Percentiles rank a stretch among this genome's conserved stretches.
These are phyloP conservation scores for Dromius quadrimaculatus DNA, from an alignment of 2,888 invertebrate genomes.

Conservation along the genomic window DNA sequence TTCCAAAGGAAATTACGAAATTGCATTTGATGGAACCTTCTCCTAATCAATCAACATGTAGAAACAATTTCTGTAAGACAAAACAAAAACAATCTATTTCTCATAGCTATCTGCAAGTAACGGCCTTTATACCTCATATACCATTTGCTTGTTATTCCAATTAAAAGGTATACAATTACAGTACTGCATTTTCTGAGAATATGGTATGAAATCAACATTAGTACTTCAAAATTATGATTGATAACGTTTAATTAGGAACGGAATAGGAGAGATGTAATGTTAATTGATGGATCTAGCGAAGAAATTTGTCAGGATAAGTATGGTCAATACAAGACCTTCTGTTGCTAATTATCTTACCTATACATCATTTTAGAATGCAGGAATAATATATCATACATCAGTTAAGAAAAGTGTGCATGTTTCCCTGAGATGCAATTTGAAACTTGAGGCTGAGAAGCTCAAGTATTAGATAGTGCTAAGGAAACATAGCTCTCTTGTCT, in stretches of 20 bases:
- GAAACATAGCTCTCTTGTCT: too few species aligned
- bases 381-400: too few species aligned
- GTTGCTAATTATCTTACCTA: too few species aligned
- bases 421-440: background rate
- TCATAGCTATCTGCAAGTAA: background rate
- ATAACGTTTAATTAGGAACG: background rate
- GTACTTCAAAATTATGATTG: background rate
- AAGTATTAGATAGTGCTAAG: too few species aligned
- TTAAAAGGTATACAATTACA: background rate
- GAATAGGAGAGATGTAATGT: background rate
- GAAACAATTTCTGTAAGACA: background rate
- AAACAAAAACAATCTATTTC: conserved; percentile 5
- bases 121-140: background rate
- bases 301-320: too few species aligned
- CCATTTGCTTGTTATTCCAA: too few species aligned
- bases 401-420: background rate
- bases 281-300: too few species aligned
- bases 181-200: background rate
- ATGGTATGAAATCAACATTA: background rate
- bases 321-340: too few species aligned
- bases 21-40: background rate
- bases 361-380: too few species aligned
- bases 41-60: background rate
- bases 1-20: background rate
- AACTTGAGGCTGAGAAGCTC: too few species aligned